These are phyloP conservation scores for Rhopalosiphum padi DNA, from an alignment of 1,140 invertebrate genomes.

Conservation along the genomic window DNA sequence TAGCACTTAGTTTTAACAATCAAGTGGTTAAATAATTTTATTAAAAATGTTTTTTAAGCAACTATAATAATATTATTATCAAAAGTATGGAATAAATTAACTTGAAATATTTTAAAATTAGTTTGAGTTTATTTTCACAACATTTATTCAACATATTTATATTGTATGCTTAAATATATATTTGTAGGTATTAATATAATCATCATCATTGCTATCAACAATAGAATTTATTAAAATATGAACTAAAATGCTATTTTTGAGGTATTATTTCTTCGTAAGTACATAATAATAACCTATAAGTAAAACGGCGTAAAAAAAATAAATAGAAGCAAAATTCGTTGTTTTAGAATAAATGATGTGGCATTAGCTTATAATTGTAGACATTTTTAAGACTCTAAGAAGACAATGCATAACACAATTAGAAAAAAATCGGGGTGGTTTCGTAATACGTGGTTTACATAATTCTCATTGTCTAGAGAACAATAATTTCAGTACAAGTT, in stretches of 20 bases:
- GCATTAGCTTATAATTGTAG: neutral
- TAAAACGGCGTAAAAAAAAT: neutral
- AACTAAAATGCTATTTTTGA: neutral
- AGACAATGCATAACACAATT: neutral
- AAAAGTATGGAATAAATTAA: too few relatives aligned
- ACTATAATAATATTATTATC: too few relatives aligned
- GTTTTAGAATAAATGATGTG: neutral
- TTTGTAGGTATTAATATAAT: neutral
- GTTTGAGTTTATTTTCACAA: too few relatives aligned
- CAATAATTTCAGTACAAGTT: neutral
- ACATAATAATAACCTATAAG: neutral
- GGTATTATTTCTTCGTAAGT: neutral
- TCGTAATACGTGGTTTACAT: constrained; percentile 6
- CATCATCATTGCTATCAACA: neutral
- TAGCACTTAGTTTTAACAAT: too few relatives aligned
- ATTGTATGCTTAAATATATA: neutral
- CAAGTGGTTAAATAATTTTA: too few relatives aligned
- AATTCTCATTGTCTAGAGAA: neutral
- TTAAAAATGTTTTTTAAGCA: too few relatives aligned
- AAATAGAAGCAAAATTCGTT: neutral
- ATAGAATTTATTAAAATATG: neutral
- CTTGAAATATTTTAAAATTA: too few relatives aligned
- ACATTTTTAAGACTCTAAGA: neutral
- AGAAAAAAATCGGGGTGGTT: neutral
- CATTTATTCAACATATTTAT: too few relatives aligned